Evolutionary conservation across 2,888 invertebrate genomes (phyloP), one percentile per base, ranked within the genome.

Genomic region (Apamea monoglypha): DNA sequence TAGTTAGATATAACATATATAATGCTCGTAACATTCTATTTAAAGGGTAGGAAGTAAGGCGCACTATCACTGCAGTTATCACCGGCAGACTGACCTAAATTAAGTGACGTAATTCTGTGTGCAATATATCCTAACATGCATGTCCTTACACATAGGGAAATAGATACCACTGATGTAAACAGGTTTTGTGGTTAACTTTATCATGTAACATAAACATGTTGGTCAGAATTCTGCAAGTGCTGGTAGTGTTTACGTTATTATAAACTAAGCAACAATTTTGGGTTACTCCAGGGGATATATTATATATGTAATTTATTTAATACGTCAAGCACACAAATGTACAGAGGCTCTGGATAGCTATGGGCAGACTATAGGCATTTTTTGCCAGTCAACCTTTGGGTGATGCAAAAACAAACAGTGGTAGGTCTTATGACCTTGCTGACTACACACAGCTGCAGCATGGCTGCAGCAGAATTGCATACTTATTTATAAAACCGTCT

Each of bases 31-130:
- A 32, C 8, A 74, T 71, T 64, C n/a, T 80, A 67, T 68, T 73
- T 68, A 66, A 59, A 76, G 71, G 25, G 64, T 68, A 56, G 40
- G 40, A 40, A 76, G 47, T 66, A 61, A 76, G 61, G 53, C 68
- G 64, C 72, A 63, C 64, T 79, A 85, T 74, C 85, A 61, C 70
- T 47, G 32, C 6, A 0, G 59, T 79, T 85, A 85, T 85, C 86
- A 14, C 67, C 18, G 36, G 25, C 76, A 77, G 66, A 40, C 72
- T 82, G 85, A 85, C 85, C 82, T 79, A 79, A 82, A 82, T 82
- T 29, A 29, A 63, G 47, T 82, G 36, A 69, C 68, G 74, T 44
- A 61, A 63, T 56, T 63, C 21, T 67, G 56, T 67, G 29, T 64
- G 66, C 78, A 72, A 64, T 18, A 25, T 59, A 77, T 44, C 68